Conservation (phyloP, 2,888 invertebrate genomes). For the Acanthococcus lagerstroemiae region DNA sequence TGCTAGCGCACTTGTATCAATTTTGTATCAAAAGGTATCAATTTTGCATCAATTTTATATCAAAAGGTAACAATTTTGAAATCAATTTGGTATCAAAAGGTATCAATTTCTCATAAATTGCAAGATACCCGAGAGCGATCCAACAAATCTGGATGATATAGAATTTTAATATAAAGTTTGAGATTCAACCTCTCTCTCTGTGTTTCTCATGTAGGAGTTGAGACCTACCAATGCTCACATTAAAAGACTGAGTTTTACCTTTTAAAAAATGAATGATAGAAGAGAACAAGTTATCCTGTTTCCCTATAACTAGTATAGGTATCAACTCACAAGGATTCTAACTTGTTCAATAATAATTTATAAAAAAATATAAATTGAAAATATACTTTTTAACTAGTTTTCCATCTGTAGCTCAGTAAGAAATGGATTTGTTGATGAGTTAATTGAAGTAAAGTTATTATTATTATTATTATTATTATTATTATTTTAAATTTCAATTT, state of each 20-base stretch:
- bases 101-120: too few relatives aligned
- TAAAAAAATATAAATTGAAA: background rate
- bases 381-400: background rate
- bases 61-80: too few relatives aligned
- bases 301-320: conserved; percentile 4
- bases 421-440: background rate
- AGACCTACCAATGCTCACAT: conserved; percentile 9
- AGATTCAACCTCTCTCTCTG: background rate
- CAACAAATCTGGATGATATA: too few relatives aligned
- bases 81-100: too few relatives aligned
- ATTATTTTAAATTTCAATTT: background rate
- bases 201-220: conserved; percentile 4
- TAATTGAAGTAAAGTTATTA: background rate
- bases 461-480: background rate
- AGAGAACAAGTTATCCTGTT: conserved; percentile 5
- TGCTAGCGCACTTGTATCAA: too few relatives aligned
- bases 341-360: background rate
- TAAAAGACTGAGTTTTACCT: background rate
- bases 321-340: conserved; percentile 9
- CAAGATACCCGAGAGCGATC: too few relatives aligned
- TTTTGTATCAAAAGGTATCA: too few relatives aligned
- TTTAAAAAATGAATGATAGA: conserved; percentile 5
- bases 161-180: too few relatives aligned
- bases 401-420: background rate
- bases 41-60: too few relatives aligned